Evolutionary conservation across 1,140 invertebrate species (phyloP).

Genomic region (Trichonephila clavipes): DNA sequence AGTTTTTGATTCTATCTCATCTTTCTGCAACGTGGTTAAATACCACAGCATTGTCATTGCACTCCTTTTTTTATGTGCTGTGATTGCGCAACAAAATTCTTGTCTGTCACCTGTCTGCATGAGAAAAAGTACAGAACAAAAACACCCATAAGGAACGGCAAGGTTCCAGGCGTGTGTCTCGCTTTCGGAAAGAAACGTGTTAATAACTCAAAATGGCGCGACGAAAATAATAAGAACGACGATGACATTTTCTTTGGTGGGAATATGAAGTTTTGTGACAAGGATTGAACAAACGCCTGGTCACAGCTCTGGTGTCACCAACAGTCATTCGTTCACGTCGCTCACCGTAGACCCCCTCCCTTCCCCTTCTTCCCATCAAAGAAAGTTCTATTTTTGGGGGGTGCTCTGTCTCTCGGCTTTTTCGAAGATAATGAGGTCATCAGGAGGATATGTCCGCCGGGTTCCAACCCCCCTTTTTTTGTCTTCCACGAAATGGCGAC

Average conservation of each 20-base stretch:
- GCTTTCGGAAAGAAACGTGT: neutral
- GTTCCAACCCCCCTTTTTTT: constrained; percentile 7
- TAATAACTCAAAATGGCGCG: constrained; percentile 23
- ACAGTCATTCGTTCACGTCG: constrained; percentile 66
- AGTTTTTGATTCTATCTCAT: neutral
- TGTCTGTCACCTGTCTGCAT: constrained; percentile 13
- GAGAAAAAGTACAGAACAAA: neutral
- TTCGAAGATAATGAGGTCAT: constrained; percentile 73
- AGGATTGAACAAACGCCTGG: constrained; percentile 65
- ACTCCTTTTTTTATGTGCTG: neutral
- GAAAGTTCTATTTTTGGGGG: constrained; percentile 73
- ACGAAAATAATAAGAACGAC: constrained; percentile 17
- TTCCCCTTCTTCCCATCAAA: neutral
- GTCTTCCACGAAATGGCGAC: constrained; percentile 38
- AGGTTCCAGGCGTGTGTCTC: neutral
- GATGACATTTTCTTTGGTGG: neutral
- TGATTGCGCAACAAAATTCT: neutral
- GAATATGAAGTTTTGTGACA: constrained; percentile 71
- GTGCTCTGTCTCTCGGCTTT: neutral
- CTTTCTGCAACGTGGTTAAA: neutral
- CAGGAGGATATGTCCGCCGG: constrained; percentile 58
- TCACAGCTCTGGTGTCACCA: constrained; percentile 66
- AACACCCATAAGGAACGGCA: neutral
- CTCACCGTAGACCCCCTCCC: neutral
- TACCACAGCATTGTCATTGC: no score